A percentile compares a stretch with the other conserved stretches of the same genome.
Conservation (phyloP, 2,888 invertebrate species). For the Lasioglossum leucozonium region DNA sequence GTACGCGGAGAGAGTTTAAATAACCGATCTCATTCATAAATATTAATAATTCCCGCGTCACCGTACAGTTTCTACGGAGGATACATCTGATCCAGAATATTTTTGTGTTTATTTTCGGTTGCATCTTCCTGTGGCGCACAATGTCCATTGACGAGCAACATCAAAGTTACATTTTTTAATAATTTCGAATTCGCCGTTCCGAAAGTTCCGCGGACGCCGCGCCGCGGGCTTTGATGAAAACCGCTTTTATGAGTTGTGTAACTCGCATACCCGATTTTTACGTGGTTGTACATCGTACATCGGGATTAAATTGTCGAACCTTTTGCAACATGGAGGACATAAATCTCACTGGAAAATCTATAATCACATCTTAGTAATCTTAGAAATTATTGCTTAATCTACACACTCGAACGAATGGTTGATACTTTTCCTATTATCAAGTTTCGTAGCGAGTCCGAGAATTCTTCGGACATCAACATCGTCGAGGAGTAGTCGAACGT, state of each 20-base stretch:
- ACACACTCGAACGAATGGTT: background rate
- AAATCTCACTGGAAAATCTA: background rate
- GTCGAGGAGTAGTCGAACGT: background rate
- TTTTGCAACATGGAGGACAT: too few relatives aligned
- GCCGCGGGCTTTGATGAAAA: background rate
- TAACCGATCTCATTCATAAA: background rate
- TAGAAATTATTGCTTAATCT: background rate
- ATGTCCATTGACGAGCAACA: background rate
- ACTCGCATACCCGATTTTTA: background rate
- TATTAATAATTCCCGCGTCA: slow-evolving; percentile 6
- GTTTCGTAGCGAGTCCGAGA: background rate
- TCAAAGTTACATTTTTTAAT: background rate
- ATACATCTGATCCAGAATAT: background rate
- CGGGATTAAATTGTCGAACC: background rate
- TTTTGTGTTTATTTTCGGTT: background rate
- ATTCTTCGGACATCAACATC: background rate
- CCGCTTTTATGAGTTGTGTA: background rate
- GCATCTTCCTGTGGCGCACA: background rate
- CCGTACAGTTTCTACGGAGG: background rate
- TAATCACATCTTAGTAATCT: too few relatives aligned
- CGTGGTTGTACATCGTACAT: too few relatives aligned
- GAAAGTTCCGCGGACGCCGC: background rate
- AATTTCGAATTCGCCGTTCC: background rate
- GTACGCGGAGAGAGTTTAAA: background rate
- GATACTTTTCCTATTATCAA: background rate